These are phyloP conservation scores for Hirudinaria manillensis DNA, from an alignment of 2,888 invertebrate genomes.

Conservation along the genomic window DNA sequence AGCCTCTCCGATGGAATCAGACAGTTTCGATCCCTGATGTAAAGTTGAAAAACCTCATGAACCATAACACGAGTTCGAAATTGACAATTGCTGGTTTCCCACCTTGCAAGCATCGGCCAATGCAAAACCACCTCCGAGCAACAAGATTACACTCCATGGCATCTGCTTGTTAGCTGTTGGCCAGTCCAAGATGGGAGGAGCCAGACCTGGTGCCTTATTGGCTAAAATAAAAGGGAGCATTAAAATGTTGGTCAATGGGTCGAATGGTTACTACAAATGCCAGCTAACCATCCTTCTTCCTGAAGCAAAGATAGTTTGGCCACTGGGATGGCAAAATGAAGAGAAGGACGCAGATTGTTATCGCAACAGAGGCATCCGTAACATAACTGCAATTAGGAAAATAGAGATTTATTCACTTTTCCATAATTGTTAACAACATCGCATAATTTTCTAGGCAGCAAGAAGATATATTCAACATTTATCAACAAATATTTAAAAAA, in stretches of 20 bases:
- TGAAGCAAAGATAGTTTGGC: constrained; percentile 39
- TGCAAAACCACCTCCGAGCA: constrained; percentile 83
- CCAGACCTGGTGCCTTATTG: constrained; percentile 29
- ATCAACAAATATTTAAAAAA: background rate
- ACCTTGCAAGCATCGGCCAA: constrained; percentile 76
- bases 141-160: constrained; percentile 81
- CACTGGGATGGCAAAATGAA: constrained; percentile 41
- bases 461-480: background rate
- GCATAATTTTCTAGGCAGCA: background rate
- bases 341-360: constrained; percentile 62
- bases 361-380: constrained; percentile 60
- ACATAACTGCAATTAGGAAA: constrained; percentile 42
- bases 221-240: constrained; percentile 2
- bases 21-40: constrained; percentile 46
- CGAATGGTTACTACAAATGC: background rate
- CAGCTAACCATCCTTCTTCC: constrained; percentile 29
- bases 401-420: background rate
- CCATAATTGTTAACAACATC: background rate
- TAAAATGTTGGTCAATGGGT: background rate
- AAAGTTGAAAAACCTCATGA: background rate
- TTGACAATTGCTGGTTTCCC: background rate
- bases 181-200: constrained; percentile 59
- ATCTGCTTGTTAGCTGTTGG: constrained; percentile 75
- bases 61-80: constrained; percentile 3
- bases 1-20: constrained; percentile 45